phyloP scores from a whole-genome alignment of 2,113 vertebrate genomes.

The Odontesthes bonariensis region DNA sequence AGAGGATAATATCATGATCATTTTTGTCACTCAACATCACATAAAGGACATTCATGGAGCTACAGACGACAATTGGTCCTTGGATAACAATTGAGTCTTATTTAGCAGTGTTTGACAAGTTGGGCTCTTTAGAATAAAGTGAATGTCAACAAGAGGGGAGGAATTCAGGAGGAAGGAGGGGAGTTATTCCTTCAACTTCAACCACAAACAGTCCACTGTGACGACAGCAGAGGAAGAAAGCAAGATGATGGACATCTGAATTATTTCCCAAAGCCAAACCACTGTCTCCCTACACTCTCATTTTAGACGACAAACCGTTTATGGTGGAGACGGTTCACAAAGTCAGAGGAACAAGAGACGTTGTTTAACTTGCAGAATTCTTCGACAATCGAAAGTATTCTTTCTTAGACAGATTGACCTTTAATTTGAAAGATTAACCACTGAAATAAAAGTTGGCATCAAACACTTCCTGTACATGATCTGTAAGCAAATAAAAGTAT shows the following conservation, averaged over 20 bases:
- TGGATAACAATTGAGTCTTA: background rate
- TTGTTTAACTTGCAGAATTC: slow-evolving; percentile 4
- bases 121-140: slow-evolving; percentile 16
- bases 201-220: slow-evolving; percentile 37
- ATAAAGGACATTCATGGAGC: background rate
- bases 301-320: slow-evolving; percentile 44
- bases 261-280: slow-evolving; percentile 59
- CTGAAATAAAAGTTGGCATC: background rate
- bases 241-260: slow-evolving; percentile 35
- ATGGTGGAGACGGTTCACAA: slow-evolving; percentile 15
- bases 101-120: background rate
- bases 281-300: slow-evolving; percentile 59
- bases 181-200: slow-evolving; percentile 9
- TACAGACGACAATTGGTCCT: background rate
- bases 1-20: no score
- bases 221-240: slow-evolving; percentile 38
- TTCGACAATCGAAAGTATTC: background rate
- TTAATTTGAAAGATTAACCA: background rate
- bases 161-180: slow-evolving; percentile 3
- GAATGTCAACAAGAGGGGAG: slow-evolving; percentile 1
- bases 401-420: slow-evolving; percentile 7
- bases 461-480: no score
- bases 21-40: background rate
- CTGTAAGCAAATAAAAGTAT: no score
- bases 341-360: background rate